Conservation (phyloP, 2,797 vertebrate genomes). For the Knipowitschia caucasica region DNA sequence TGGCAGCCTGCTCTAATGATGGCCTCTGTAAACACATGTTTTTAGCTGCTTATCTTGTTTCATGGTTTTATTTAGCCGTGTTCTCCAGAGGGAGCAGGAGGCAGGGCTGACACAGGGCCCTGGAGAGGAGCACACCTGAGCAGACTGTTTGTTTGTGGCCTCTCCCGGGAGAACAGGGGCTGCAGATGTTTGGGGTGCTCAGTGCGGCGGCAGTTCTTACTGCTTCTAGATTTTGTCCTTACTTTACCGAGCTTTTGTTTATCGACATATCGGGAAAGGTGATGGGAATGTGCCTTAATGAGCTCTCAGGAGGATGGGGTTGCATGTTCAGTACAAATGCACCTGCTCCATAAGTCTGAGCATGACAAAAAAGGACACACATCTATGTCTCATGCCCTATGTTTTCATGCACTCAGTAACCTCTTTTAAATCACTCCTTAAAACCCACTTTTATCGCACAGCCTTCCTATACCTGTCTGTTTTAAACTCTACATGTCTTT, state of each 20-base stretch:
- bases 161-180: conserved; percentile 27
- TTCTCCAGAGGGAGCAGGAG: conserved; percentile 45
- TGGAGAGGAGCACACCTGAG: conserved; percentile 53
- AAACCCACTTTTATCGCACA: too few relatives aligned
- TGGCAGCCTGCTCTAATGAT: too few relatives aligned
- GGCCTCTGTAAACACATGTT: not conserved
- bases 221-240: conserved; percentile 25
- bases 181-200: conserved; percentile 8
- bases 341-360: conserved; percentile 4
- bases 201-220: conserved; percentile 10
- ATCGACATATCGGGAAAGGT: conserved; percentile 12
- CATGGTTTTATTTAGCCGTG: conserved; percentile 45
- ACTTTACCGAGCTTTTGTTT: conserved; percentile 21
- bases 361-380: not conserved
- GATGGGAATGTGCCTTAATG: conserved; percentile 44
- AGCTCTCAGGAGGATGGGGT: conserved; percentile 44
- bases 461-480: too few relatives aligned
- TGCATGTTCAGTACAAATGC: conserved; percentile 8
- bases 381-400: too few relatives aligned
- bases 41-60: not conserved
- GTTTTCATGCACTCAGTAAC: too few relatives aligned
- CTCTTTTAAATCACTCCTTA: too few relatives aligned
- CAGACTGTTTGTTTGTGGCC: conserved; percentile 57
- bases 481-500: too few relatives aligned
- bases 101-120: conserved; percentile 55